These are phyloP conservation scores for Kryptopterus vitreolus DNA, from an alignment of 2,797 vertebrate species.

Conservation along the genomic window DNA sequence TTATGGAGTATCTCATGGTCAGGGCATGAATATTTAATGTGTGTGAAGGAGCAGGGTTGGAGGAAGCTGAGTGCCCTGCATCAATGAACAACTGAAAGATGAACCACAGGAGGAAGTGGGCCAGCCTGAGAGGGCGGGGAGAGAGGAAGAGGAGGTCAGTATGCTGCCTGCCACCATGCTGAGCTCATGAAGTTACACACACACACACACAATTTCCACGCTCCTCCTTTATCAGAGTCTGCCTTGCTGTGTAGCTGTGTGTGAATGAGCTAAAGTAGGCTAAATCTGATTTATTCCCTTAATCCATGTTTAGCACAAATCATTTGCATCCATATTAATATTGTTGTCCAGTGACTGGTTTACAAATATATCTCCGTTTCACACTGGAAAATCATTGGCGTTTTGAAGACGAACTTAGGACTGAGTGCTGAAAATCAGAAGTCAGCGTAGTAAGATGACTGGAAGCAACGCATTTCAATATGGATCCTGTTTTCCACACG, in stretches of 20 bases:
- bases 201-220: not conserved
- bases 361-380: not conserved
- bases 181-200: constrained; percentile 30
- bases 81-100: constrained; percentile 73
- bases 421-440: no score
- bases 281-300: not conserved
- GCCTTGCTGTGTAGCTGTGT: not conserved
- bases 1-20: constrained; percentile 67
- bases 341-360: no score
- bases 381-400: no score
- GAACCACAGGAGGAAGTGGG: constrained; percentile 61
- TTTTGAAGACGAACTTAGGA: no score
- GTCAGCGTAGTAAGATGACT: no score
- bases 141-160: constrained; percentile 56
- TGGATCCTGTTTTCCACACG: not conserved
- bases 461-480: not conserved
- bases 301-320: not conserved
- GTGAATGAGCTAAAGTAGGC: not conserved
- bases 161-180: constrained; percentile 34
- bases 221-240: not conserved
- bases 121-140: constrained; percentile 42
- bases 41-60: constrained; percentile 61
- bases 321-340: not conserved
- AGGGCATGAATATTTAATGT: constrained; percentile 76
- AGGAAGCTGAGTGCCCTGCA: constrained; percentile 70